Evolutionary conservation across 2,113 vertebrate genomes (phyloP).

Genomic region (Spea multiplicata): DNA sequence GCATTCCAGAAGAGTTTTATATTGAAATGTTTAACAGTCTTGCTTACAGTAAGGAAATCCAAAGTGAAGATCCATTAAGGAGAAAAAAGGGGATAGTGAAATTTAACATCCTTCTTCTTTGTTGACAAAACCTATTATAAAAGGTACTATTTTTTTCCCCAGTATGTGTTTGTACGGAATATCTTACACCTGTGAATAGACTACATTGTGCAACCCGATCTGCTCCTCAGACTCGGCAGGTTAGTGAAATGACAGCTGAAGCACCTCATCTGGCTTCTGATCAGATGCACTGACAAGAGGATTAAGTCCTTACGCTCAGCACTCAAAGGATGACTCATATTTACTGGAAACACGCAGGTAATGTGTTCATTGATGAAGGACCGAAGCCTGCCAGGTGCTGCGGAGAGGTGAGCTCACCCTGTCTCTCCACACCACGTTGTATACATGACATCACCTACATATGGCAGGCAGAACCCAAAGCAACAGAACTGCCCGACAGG

Average conservation of each 20-base stretch:
- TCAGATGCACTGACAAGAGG: not conserved
- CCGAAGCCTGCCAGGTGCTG: constrained; percentile 25
- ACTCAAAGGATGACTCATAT: constrained; percentile 12
- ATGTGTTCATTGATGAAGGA: not conserved
- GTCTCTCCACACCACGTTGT: constrained; percentile 12
- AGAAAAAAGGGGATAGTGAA: no score
- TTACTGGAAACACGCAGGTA: constrained; percentile 28
- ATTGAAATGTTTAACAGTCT: no score
- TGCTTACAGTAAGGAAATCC: no score
- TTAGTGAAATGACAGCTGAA: not conserved
- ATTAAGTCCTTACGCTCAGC: constrained; percentile 9
- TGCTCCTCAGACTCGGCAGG: not conserved
- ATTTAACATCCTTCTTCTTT: not conserved
- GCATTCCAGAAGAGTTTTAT: no score
- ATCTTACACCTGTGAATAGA: not conserved
- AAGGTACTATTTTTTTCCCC: not conserved
- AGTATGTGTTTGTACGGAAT: no score
- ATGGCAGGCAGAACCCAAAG: constrained; percentile 18
- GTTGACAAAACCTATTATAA: not conserved
- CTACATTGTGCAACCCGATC: not conserved
- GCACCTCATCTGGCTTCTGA: not conserved
- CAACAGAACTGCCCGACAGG: not conserved
- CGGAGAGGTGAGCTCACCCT: constrained; percentile 20
- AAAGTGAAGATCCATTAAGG: no score
- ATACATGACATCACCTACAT: constrained; percentile 26